phyloP scores from a whole-genome alignment of 37 sponge, comb jelly and placozoan genomes.

The Hexactinellida sp. region DNA sequence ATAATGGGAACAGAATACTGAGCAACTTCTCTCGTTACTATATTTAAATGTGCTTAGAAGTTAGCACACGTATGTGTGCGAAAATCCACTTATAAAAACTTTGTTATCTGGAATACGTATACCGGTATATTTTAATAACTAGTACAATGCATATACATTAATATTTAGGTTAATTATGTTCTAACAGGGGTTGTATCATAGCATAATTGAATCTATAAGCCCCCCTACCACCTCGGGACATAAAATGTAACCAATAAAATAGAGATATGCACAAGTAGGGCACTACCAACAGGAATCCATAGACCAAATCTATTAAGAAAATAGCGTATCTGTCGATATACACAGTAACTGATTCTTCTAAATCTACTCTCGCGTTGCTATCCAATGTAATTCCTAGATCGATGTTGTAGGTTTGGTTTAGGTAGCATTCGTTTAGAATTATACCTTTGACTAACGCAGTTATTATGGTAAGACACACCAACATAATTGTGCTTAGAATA shows the following conservation, averaged over 20 bases:
- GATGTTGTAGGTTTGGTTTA: not conserved
- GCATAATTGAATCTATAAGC: not conserved
- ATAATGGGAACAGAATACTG: no score
- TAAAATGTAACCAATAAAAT: not conserved
- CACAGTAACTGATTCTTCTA: not conserved
- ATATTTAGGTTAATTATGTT: no score
- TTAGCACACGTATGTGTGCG: no score
- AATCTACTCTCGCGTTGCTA: not conserved
- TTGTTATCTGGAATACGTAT: no score
- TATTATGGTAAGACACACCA: not conserved
- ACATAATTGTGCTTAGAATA: not conserved
- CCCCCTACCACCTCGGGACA: not conserved
- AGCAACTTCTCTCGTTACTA: no score
- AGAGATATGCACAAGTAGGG: not conserved
- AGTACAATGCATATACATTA: no score
- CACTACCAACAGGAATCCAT: not conserved
- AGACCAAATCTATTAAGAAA: not conserved
- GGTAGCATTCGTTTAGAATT: not conserved
- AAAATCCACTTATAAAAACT: no score
- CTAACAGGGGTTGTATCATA: not conserved
- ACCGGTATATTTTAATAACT: no score
- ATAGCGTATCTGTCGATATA: not conserved
- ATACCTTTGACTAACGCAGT: not conserved
- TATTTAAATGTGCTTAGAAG: no score
- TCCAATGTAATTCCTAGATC: not conserved